Conservation (phyloP, 1,140 invertebrate species). For the Cyphomyrmex costatus region DNA sequence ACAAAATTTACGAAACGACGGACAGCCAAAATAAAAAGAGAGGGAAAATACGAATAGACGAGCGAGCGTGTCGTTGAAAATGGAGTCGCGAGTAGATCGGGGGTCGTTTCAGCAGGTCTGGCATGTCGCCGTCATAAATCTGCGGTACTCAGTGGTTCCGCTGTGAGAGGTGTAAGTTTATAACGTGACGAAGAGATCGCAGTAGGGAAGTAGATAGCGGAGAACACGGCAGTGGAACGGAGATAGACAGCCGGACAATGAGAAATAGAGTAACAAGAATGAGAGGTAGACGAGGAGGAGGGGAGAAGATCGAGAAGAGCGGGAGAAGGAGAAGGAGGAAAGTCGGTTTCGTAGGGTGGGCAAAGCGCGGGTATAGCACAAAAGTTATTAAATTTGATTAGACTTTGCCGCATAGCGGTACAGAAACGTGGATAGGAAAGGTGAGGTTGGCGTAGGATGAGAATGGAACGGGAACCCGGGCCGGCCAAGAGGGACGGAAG, state of each 20-base stretch:
- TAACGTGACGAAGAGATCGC: constrained; percentile 76
- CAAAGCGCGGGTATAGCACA: constrained; percentile 76
- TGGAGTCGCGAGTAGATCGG: constrained; percentile 77
- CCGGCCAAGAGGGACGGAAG: constrained; percentile 32
- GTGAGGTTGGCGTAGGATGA: constrained; percentile 66
- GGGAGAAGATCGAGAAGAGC: neutral
- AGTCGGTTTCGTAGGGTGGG: constrained; percentile 44
- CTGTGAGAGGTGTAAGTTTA: constrained; percentile 76
- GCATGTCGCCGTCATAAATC: constrained; percentile 83
- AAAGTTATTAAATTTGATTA: constrained; percentile 87
- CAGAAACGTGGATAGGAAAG: constrained; percentile 63
- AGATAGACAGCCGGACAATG: constrained; percentile 34
- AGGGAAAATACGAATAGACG: constrained; percentile 22
- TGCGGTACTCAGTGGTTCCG: constrained; percentile 75
- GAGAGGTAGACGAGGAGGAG: neutral
- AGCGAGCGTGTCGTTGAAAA: constrained; percentile 64
- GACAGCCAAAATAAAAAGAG: constrained; percentile 7
- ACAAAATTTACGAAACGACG: constrained; percentile 35
- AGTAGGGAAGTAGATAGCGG: constrained; percentile 54
- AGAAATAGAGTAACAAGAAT: constrained; percentile 50
- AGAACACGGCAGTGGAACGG: constrained; percentile 30
- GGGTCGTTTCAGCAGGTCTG: constrained; percentile 76
- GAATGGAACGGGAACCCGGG: constrained; percentile 69
- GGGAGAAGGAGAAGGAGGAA: constrained; percentile 21
- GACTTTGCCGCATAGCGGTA: constrained; percentile 81